phyloP scores from a whole-genome alignment of 92 coral and sea anemone genomes.

The Porites lobata region DNA sequence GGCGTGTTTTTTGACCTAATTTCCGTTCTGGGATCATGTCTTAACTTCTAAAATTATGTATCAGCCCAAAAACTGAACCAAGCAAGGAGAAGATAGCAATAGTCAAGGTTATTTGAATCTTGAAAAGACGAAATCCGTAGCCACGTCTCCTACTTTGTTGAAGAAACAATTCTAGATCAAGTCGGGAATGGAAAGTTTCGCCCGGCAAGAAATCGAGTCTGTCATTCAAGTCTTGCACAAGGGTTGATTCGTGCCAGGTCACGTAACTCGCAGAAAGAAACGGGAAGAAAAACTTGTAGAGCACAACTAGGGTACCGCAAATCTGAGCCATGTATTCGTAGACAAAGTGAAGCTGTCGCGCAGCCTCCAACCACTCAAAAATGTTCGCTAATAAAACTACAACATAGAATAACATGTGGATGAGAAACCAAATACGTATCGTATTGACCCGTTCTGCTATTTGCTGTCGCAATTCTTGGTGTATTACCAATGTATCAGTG shows the following conservation, averaged over 20 bases:
- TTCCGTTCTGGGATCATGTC: neutral
- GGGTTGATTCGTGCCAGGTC: conserved; percentile 71
- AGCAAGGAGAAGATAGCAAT: conserved; percentile 71
- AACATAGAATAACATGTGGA: conserved; percentile 57
- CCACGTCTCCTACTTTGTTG: conserved; percentile 73
- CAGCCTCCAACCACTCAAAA: conserved; percentile 74
- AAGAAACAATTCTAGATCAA: conserved; percentile 59
- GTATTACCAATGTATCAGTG: conserved; percentile 26
- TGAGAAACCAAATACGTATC: conserved; percentile 54
- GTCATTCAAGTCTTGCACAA: conserved; percentile 65
- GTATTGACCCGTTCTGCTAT: conserved; percentile 38
- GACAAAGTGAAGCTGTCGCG: conserved; percentile 33
- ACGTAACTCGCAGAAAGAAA: conserved; percentile 76
- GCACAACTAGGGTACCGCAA: conserved; percentile 66
- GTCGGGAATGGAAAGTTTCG: conserved; percentile 63
- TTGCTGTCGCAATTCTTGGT: conserved; percentile 52
- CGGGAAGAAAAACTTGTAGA: conserved; percentile 75
- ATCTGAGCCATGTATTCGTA: conserved; percentile 70
- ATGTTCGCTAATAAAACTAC: conserved; percentile 66
- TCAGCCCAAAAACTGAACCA: conserved; percentile 64
- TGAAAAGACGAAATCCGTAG: conserved; percentile 69
- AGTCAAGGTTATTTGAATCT: conserved; percentile 67
- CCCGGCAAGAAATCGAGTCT: conserved; percentile 45
- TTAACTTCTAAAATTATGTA: conserved; percentile 45
- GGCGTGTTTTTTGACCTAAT: too few species aligned